These are phyloP conservation scores for Lathamus discolor DNA, from an alignment of 2,113 vertebrate species.

Conservation along the genomic window DNA sequence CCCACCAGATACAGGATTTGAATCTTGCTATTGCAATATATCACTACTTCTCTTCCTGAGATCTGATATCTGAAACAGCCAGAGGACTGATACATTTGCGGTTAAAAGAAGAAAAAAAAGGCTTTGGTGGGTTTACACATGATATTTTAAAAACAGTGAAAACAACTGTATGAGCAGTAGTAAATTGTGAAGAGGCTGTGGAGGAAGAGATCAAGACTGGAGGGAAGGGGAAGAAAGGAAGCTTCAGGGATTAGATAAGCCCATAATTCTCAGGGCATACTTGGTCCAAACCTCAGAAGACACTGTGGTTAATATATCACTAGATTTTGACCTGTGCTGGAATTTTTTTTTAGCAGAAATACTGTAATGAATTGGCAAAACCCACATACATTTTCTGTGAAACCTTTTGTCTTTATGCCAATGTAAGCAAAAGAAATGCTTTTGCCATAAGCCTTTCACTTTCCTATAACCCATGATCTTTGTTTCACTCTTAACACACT, in stretches of 20 bases:
- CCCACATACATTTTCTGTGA: not conserved
- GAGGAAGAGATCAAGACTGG: not conserved
- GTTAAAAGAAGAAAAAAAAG: not conserved
- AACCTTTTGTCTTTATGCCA: constrained; percentile 46
- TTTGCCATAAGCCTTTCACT: constrained; percentile 29
- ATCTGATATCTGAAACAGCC: not conserved
- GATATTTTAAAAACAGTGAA: not conserved
- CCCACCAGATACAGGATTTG: not conserved
- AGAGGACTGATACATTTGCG: not conserved
- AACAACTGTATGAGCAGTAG: not conserved
- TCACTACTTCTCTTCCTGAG: not conserved
- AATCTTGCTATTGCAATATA: not conserved
- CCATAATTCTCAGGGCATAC: not conserved
- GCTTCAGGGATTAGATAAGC: constrained; percentile 40
- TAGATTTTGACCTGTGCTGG: constrained; percentile 12
- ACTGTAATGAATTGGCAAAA: constrained; percentile 32
- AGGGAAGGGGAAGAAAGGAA: not conserved
- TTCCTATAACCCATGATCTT: not conserved
- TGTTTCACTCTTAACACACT: not conserved
- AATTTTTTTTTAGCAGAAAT: constrained; percentile 32
- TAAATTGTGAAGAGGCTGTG: not conserved
- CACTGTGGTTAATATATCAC: not conserved
- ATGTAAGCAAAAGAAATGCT: constrained; percentile 33
- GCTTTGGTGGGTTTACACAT: not conserved
- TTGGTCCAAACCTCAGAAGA: constrained; percentile 34